Conservation (phyloP, 2,888 invertebrate species). For the Dolichopus griseipennis region DNA sequence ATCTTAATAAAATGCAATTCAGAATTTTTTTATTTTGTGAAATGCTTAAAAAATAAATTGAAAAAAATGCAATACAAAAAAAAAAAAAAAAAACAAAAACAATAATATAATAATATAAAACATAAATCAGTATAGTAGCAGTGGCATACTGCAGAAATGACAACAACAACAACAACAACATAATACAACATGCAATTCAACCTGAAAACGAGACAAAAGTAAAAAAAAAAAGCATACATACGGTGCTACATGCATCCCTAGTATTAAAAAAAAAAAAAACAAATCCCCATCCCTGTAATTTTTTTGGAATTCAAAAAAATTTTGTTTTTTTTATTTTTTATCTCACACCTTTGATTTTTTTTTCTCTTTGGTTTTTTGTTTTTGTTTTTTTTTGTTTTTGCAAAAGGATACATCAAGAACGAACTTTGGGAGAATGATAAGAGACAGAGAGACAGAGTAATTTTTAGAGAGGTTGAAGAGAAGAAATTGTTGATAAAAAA, state of each 20-base stretch:
- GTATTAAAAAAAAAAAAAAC: not conserved
- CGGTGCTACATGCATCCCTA: not conserved
- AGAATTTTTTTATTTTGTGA: not conserved
- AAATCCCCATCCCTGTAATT: not conserved
- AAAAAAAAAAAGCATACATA: not conserved
- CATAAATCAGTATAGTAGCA: too few relatives aligned
- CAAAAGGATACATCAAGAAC: too few relatives aligned
- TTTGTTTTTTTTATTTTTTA: too few relatives aligned
- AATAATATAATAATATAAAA: not conserved
- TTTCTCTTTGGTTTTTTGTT: too few relatives aligned
- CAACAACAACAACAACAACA: not conserved
- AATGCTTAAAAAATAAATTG: not conserved
- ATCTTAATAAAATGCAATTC: not conserved
- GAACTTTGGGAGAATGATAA: too few relatives aligned
- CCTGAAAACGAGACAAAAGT: slow-evolving; percentile 1
- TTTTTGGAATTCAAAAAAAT: not conserved
- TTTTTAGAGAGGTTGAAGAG: not conserved
- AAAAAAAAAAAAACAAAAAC: not conserved
- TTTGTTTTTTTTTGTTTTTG: too few relatives aligned
- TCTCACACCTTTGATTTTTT: not conserved
- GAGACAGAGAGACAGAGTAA: too few relatives aligned
- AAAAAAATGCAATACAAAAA: not conserved
- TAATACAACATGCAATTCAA: not conserved
- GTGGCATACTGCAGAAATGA: too few relatives aligned
- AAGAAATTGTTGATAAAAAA: not conserved